Evolutionary conservation across 23 tunicate species (phyloP), one percentile per base, ranked within the genome.

Genomic region (Clavelina lepadiformis): DNA sequence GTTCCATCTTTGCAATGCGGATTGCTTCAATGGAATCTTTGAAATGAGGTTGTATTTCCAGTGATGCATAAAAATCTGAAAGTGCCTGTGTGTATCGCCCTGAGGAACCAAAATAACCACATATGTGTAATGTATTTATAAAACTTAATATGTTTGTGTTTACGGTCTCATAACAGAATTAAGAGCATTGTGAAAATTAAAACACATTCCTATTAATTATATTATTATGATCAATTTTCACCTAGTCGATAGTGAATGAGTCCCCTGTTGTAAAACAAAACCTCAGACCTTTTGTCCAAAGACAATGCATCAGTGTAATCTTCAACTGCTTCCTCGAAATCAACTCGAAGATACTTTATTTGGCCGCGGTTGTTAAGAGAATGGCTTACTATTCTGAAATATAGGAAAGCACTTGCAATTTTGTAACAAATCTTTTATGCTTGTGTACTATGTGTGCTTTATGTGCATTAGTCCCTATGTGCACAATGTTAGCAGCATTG

Each of bases 161-260:
- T n/a, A n/a, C n/a, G n/a, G n/a, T n/a, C n/a, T n/a, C n/a, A n/a
- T n/a, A n/a, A n/a, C n/a, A n/a, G n/a, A n/a, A n/a, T n/a, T n/a
- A n/a, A n/a, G n/a, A n/a, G n/a, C n/a, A 28, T 31, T 19, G 15
- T n/a, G 8, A 19, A 19, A 13, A 13, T 19, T 54, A 20, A 13
- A 54, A 20, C 8, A 54, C 21, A 11, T 8, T 15, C 8, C 21
- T 8, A 8, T 24, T 24, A 55, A 11, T 8, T 55, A 55, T 15
- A n/a, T n/a, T 13, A 11, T 61, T 32, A 23, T 65, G 68, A 19
- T 8, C 65, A 15, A 41, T 8, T 8, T 52, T 76, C 31, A 66
- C 80, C 89, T 27, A 81, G 26, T 37, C 89, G 36, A 57, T 81
- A 81, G 46, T 81, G 89, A n/a, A 81, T 81, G 15, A 81, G 36